Evolutionary conservation across 1,140 invertebrate genomes (phyloP).

Genomic region (Listronotus bonariensis): DNA sequence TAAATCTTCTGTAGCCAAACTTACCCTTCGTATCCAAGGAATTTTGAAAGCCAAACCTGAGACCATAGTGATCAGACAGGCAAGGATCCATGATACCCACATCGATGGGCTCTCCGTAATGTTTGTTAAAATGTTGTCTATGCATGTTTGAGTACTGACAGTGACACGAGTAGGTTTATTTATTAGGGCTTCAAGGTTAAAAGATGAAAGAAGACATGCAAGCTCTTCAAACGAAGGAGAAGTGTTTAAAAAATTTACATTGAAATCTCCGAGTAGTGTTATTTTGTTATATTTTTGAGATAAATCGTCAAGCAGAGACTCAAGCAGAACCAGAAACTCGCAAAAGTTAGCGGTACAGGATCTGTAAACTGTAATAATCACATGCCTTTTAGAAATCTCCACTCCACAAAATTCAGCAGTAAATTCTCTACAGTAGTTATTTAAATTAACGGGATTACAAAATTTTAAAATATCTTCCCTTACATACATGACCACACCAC

Average conservation of each 20-base stretch:
- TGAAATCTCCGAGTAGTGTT: background rate
- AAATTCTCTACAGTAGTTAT: background rate
- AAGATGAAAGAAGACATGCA: constrained; percentile 1
- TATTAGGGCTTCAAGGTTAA: background rate
- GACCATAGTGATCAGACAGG: constrained; percentile 4
- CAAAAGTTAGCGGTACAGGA: background rate
- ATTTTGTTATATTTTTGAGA: background rate
- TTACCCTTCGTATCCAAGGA: background rate
- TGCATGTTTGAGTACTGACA: background rate
- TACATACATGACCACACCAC: background rate
- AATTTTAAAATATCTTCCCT: background rate
- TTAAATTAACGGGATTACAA: background rate
- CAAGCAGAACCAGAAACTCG: background rate
- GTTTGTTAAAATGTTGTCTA: constrained; percentile 1
- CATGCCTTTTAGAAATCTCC: background rate
- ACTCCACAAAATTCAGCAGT: background rate
- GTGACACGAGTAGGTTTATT: background rate
- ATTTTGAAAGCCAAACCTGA: background rate
- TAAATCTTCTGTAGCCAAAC: background rate
- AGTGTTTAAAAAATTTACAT: background rate
- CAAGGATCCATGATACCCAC: background rate
- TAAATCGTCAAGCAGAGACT: background rate
- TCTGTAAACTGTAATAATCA: background rate
- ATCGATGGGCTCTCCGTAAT: background rate
- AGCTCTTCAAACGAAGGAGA: background rate